Evolutionary conservation across 2,888 invertebrate species (phyloP).

Genomic region (Meandrusa payeni): DNA sequence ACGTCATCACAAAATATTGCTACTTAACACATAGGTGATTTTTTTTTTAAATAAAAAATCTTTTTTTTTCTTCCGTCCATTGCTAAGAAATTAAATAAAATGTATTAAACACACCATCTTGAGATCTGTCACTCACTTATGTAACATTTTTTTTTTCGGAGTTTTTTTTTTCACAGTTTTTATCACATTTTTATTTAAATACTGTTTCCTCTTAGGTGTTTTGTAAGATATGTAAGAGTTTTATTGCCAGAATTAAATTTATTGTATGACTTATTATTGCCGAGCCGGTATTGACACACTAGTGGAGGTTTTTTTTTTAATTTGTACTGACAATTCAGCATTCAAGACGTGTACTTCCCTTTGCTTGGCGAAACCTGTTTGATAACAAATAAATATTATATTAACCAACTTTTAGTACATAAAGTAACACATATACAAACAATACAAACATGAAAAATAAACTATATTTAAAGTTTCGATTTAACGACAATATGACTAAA

Average conservation of each 20-base stretch:
- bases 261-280: conserved; percentile 31
- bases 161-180: conserved; percentile 66
- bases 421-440: too few species aligned
- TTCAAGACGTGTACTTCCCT: conserved; percentile 68
- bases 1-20: conserved; percentile 17
- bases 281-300: conserved; percentile 43
- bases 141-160: conserved; percentile 48
- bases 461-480: too few species aligned
- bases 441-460: too few species aligned
- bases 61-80: conserved; percentile 50
- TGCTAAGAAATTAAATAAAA: conserved; percentile 64
- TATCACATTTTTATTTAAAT: conserved; percentile 74
- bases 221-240: conserved; percentile 40
- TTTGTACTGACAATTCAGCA: conserved; percentile 54
- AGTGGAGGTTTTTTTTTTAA: conserved; percentile 55
- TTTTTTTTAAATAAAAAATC: conserved; percentile 30
- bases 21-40: conserved; percentile 21
- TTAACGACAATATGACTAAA: too few species aligned
- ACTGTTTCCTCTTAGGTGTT: conserved; percentile 59
- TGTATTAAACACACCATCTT: conserved; percentile 58
- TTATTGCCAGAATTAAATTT: conserved; percentile 33
- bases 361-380: conserved; percentile 61
- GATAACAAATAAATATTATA: not conserved
- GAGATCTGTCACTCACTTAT: conserved; percentile 77
- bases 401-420: too few species aligned